Evolutionary conservation across 2,797 vertebrate species (phyloP).

Genomic region (Xenentodon cancila): DNA sequence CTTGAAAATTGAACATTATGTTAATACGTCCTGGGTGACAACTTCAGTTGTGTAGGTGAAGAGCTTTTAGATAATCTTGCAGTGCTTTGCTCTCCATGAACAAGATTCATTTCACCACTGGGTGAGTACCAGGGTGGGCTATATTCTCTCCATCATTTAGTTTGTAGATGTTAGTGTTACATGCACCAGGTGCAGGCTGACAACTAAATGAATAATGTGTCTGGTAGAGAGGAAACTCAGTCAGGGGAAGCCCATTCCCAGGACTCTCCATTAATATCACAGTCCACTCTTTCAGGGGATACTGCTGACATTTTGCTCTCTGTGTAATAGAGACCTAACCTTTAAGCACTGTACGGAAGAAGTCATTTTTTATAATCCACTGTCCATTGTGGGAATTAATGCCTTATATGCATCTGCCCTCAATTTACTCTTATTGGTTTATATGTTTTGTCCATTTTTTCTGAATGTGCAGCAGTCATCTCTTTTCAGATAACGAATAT

Average conservation of each 20-base stretch:
- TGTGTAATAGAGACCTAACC: constrained; percentile 91
- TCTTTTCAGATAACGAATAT: constrained; percentile 29
- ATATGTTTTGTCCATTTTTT: constrained; percentile 1
- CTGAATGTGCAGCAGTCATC: constrained; percentile 42
- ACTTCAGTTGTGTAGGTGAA: constrained; percentile 44
- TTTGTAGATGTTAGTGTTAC: constrained; percentile 76
- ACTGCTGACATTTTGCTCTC: constrained; percentile 85
- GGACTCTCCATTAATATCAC: constrained; percentile 83
- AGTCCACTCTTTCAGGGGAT: constrained; percentile 80
- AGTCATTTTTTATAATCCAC: constrained; percentile 91
- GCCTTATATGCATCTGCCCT: constrained; percentile 71
- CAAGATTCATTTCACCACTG: constrained; percentile 61
- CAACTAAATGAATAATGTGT: constrained; percentile 82
- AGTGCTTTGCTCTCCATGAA: constrained; percentile 55
- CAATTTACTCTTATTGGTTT: constrained; percentile 54
- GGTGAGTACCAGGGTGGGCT: constrained; percentile 63
- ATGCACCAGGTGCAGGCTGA: constrained; percentile 80
- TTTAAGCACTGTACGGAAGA: constrained; percentile 88
- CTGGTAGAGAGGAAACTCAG: constrained; percentile 74
- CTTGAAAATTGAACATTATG: constrained; percentile 65
- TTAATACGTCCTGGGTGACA: constrained; percentile 54
- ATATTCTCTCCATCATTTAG: constrained; percentile 74
- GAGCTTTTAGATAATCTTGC: constrained; percentile 56
- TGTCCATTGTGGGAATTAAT: constrained; percentile 78
- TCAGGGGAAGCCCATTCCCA: constrained; percentile 79